Conservation (phyloP, 2,888 invertebrate species). For the Galerucella calmariensis region DNA sequence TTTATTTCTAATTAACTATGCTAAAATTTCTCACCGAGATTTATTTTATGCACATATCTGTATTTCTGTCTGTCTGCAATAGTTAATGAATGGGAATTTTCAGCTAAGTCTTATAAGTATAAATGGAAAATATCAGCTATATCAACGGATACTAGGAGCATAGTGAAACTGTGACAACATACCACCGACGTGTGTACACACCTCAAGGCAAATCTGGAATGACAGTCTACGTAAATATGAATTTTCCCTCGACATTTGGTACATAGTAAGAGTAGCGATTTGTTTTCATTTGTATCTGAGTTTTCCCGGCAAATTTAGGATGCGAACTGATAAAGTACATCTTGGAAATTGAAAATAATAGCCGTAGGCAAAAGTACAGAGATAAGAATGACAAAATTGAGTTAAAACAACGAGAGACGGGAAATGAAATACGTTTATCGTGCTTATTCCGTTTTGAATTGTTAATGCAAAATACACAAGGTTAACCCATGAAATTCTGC, state of each 20-base stretch:
- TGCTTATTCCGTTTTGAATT: conserved; percentile 48
- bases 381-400: conserved; percentile 55
- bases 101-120: not conserved
- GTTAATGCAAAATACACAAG: conserved; percentile 43
- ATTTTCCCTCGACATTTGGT: conserved; percentile 30
- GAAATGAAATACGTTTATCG: conserved; percentile 52
- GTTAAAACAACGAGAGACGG: conserved; percentile 56
- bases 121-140: not conserved
- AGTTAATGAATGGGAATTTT: not conserved
- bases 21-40: too few relatives aligned
- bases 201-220: conserved; percentile 15
- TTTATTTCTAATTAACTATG: too few relatives aligned
- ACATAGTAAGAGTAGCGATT: conserved; percentile 45
- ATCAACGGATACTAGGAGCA: not conserved
- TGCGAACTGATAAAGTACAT: conserved; percentile 54
- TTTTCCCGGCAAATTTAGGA: conserved; percentile 45
- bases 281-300: conserved; percentile 55
- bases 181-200: not conserved
- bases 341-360: conserved; percentile 61
- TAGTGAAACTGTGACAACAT: conserved; percentile 8
- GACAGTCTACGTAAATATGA: conserved; percentile 11
- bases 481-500: conserved; percentile 23
- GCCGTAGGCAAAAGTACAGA: conserved; percentile 48
- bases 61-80: too few relatives aligned
- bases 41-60: too few relatives aligned